Evolutionary conservation across 1,140 invertebrate species (phyloP), one percentile per base, ranked within the genome.

Genomic region (Monochamus saltuarius): DNA sequence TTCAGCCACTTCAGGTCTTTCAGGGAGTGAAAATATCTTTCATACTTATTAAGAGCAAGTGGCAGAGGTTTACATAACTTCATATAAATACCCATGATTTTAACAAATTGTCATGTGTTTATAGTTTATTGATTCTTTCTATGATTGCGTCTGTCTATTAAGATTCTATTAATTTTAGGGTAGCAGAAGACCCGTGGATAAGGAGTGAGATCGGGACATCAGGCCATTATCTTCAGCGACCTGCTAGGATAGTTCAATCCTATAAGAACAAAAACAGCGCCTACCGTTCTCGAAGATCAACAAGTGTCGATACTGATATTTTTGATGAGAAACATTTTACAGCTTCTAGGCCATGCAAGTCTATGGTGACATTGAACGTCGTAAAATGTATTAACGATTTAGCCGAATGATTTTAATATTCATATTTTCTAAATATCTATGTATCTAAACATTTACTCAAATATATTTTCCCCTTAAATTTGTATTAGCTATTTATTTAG

Each of bases 201-300:
- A 59, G 67, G 17, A 73, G 66, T 22, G 73, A 75, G 57, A 73
- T 75, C 0, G 73, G 73, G 10, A 63, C 69, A 7, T 63, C 73
- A 4, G 72, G 72, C 1, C 72, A 73, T 45, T 75, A 73, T 51
- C 46, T 75, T 29, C 67, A 71, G 29, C 52, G 69, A 37, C 72
- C 73, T 1, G 57, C 70, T 14, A 42, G 56, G 4, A 34, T 66
- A 4, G 56, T 64, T 8, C 53, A 40, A 45, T 22, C 61, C 22
- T 36, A 56, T 34, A 56, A 46, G 9, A 70, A 66, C 14, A 50
- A 60, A 7, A 49, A 57, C n/a, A 13, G 9, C 22, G 49, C 70
- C 6, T 74, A 69, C 52, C 56, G 73, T 34, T 66, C 69, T 0
- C 65, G 63, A 65, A 60, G 71, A 51, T 72, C 70, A 6, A 62